A percentile compares a stretch with the other conserved stretches of the same genome.
phyloP scores from a whole-genome alignment of 2,797 vertebrate genomes.

The Potorous gilbertii region DNA sequence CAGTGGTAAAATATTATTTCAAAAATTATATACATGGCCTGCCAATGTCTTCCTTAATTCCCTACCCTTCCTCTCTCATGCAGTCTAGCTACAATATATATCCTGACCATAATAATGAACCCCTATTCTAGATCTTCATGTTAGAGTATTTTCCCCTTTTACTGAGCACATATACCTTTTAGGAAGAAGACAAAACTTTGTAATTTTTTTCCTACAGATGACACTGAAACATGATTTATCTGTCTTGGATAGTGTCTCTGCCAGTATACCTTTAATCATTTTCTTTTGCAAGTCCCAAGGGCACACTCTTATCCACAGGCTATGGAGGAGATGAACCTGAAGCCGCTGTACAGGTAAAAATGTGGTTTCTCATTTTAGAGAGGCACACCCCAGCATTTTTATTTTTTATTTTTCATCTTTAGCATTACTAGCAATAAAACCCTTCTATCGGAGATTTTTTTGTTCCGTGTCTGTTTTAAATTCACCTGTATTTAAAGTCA shows the following conservation, averaged over 20 bases:
- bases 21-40: neutral
- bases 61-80: neutral
- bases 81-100: neutral
- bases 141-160: neutral
- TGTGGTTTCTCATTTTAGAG: neutral
- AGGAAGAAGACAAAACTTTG: neutral
- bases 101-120: neutral
- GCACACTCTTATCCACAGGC: neutral
- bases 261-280: neutral
- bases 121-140: neutral
- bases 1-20: neutral
- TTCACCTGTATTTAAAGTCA: neutral
- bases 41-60: neutral
- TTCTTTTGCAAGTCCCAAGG: constrained; percentile 5
- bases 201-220: neutral
- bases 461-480: neutral
- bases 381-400: neutral
- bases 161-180: neutral
- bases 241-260: neutral
- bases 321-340: neutral
- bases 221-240: neutral
- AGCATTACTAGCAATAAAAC: constrained; percentile 8
- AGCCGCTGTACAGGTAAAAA: neutral
- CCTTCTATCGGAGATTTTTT: neutral
- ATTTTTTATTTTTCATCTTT: neutral